These are phyloP conservation scores for Bombus difficillimus DNA, from an alignment of 1,140 invertebrate species.

Conservation along the genomic window DNA sequence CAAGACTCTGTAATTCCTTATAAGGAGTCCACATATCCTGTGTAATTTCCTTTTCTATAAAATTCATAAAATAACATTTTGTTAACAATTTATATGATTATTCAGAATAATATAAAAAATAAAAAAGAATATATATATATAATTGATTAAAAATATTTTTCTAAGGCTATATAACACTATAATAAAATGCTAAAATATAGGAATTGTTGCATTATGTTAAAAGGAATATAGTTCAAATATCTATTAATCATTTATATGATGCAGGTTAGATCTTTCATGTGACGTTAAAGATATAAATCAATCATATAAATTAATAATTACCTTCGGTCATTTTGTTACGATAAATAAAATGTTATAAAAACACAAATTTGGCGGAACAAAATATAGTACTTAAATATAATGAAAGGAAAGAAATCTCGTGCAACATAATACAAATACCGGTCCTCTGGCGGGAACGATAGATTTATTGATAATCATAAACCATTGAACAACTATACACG, in stretches of 20 bases:
- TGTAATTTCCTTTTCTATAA: constrained; percentile 81
- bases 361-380: neutral
- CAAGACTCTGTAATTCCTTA: constrained; percentile 89
- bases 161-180: too few relatives aligned
- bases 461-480: constrained; percentile 16
- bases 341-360: constrained; percentile 27
- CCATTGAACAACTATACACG: neutral
- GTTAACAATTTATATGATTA: neutral
- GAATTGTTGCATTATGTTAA: neutral
- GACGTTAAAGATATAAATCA: neutral
- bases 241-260: too few relatives aligned
- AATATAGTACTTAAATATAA: constrained; percentile 32
- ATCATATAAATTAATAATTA: constrained; percentile 27
- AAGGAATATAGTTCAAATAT: neutral
- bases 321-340: constrained; percentile 57
- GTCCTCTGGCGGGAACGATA: constrained; percentile 57
- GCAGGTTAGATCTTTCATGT: constrained; percentile 3
- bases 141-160: neutral
- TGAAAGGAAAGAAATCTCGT: constrained; percentile 7
- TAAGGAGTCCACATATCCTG: constrained; percentile 95
- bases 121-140: neutral
- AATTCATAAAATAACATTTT: neutral
- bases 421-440: constrained; percentile 60
- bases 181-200: neutral
- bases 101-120: neutral